phyloP scores from a whole-genome alignment of 2,113 vertebrate species.

The Brachionichthys hirsutus region DNA sequence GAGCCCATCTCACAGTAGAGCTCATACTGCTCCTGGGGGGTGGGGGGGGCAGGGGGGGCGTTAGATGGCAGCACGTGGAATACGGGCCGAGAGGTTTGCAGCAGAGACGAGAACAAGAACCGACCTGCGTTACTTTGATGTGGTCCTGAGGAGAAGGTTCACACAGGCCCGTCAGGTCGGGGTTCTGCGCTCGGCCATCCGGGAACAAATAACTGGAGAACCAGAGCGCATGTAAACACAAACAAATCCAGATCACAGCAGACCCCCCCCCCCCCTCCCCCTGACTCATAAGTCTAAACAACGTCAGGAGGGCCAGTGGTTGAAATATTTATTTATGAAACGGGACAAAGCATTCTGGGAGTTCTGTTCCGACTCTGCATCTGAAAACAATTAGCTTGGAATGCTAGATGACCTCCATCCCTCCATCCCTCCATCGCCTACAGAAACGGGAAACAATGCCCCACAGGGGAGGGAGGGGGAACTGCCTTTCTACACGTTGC shows the following conservation, averaged over 20 bases:
- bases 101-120: background rate
- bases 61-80: background rate
- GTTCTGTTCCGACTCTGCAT: too few species aligned
- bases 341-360: too few species aligned
- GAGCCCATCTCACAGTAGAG: slow-evolving; percentile 99
- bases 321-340: too few species aligned
- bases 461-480: too few species aligned
- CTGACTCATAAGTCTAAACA: too few species aligned
- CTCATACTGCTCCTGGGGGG: slow-evolving; percentile 93
- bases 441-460: too few species aligned
- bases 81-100: background rate
- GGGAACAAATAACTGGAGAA: slow-evolving; percentile 90
- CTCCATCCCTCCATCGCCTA: too few species aligned
- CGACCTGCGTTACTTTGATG: slow-evolving; percentile 99
- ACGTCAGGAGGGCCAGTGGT: too few species aligned
- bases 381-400: too few species aligned
- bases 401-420: too few species aligned
- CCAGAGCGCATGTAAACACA: background rate
- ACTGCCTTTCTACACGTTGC: too few species aligned
- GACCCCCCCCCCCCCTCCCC: too few species aligned
- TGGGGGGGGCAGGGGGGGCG: background rate
- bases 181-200: slow-evolving; percentile 95
- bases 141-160: slow-evolving; percentile 98
- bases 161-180: slow-evolving; percentile 94
- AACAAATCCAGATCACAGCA: background rate